Base-by-base conservation (phyloP, 1,140 invertebrate species). In the Brachionus rubens region DNA sequence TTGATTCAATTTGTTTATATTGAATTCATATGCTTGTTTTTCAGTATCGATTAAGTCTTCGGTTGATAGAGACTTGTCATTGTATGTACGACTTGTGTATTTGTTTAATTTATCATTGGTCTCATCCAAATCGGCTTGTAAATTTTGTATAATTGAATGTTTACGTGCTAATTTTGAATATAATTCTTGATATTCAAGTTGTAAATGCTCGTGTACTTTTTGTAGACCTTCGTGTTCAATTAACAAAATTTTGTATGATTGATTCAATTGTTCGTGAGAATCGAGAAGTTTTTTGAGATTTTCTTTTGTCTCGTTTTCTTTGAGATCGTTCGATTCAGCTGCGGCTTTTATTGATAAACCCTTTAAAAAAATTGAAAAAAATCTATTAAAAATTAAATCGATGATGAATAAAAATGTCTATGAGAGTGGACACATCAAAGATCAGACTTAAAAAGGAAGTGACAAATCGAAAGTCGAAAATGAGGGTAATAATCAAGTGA, bases 251-350 rank as follows among this genome's bases (percentile, higher is more conserved):
- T 75, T 54, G 33, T 75, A 54, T 7, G 70, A 54, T 36, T 75
- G 48, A 26, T 75, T 52, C 47, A 75, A 30, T 46, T 59, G 70
- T 36, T 75, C 47, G 28, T 54, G 48, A 14, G 52, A 56, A 24
- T 75, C 36, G 7, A 59, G 41, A 4, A 72, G 26, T 30, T 72
- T 72, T 48, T 54, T 36, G n/a, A 72, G 50, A 40, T 54, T 72
- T 36, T 48, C 68, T n/a, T 72, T 48, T 12, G 46, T 72, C 30
- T 72, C 68, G 26, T 21, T 72, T 24, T 72, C 68, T 43, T 65
- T 65, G 16, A 43, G 33, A 12, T 65, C 59, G 19, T 72, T 54
- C 4, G 28, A 19, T 21, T 72, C 46, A 16, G 68, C 68, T n/a
- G 68, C 68, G 7, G 46, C 43, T 36, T 46, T 10, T 10, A 72